Conservation (phyloP, 64 coral and sea anemone species). For the Stichodactyla helianthus region DNA sequence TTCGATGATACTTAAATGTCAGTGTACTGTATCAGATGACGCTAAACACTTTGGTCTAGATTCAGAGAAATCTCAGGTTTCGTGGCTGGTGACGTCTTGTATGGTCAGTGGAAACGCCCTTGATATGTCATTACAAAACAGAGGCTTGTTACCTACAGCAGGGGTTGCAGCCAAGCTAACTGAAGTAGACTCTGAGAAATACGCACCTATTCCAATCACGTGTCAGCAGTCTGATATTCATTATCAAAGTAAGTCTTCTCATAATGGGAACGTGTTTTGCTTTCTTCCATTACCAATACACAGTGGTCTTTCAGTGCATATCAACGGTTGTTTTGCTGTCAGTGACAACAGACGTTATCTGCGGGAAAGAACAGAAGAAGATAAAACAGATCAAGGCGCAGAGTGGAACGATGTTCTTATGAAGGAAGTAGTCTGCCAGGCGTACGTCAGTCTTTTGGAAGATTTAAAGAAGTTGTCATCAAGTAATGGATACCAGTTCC, state of each 20-base stretch:
- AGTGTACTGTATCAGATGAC: conserved; percentile 21
- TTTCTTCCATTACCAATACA: no score
- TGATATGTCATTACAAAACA: conserved; percentile 21
- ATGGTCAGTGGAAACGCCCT: conserved; percentile 34
- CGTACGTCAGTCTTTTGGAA: no score
- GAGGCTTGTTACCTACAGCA: conserved; percentile 55
- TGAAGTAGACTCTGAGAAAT: not conserved
- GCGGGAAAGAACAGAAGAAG: no score
- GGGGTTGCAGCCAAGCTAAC: conserved; percentile 53
- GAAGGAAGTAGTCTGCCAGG: no score
- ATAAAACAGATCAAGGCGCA: no score
- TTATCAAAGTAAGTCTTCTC: not conserved
- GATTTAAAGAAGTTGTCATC: not conserved
- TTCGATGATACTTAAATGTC: no score
- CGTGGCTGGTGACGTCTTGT: conserved; percentile 61
- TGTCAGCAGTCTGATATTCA: not conserved
- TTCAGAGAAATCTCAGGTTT: not conserved
- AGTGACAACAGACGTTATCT: no score
- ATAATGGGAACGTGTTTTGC: conserved; percentile 51
- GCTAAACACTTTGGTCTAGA: conserved; percentile 17
- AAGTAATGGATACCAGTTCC: conserved; percentile 31
- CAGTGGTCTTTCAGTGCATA: no score
- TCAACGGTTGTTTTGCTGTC: no score
- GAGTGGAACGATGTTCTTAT: no score
- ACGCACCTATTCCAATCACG: conserved; percentile 39